Base-by-base conservation (phyloP, 2,888 invertebrate genomes). In the Siphonodentalium dalli region DNA sequence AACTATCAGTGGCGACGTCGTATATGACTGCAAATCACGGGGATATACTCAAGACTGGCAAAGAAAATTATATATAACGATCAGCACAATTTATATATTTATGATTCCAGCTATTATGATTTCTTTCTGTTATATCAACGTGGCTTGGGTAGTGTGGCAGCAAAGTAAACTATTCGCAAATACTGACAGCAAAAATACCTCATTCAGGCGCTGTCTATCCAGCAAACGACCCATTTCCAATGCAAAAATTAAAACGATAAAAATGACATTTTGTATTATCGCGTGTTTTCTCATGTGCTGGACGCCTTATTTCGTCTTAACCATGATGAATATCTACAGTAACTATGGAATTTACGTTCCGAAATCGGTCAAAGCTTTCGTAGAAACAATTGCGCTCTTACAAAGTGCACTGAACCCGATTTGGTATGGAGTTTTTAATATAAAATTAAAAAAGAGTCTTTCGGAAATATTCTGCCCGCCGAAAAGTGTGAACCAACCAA, bases 1-100 rank as follows among this genome's bases (percentile, higher is more conserved):
- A 3, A 74, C 74, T 50, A 67, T 71, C 3, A 78, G 81, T 29
- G 78, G 80, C 1, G 61, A 66, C n/a, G 51, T 75, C 8, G 65
- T 68, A 55, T 69, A 69, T 44, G 67, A 69, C 24, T 83, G 83
- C 61, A 59, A 67, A 40, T 80, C 79, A 43, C 63, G 61, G 18
- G 83, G 83, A 4, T 83, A 83, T 68, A 80, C 82, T 1, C 77
- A 77, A 4, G 65, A 69, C 52, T 83, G 83, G 83, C 83, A 83
- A 58, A 61, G 82, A 8, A 81, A 82, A 64, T 49, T 80, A 0
- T 83, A 83, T 62, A 78, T 83, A 52, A 76, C 80, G n/a, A 82
- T 82, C 68, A 74, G 82, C 65, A 78, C 83, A 2, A 52, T 69
- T 28, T 82, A 82, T 65, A 82, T 83, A 27, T 68, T 83, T 11